Percentiles rank a stretch among this genome's conserved stretches.
phyloP scores from a whole-genome alignment of 2,797 vertebrate genomes.

The Semaprochilodus insignis region DNA sequence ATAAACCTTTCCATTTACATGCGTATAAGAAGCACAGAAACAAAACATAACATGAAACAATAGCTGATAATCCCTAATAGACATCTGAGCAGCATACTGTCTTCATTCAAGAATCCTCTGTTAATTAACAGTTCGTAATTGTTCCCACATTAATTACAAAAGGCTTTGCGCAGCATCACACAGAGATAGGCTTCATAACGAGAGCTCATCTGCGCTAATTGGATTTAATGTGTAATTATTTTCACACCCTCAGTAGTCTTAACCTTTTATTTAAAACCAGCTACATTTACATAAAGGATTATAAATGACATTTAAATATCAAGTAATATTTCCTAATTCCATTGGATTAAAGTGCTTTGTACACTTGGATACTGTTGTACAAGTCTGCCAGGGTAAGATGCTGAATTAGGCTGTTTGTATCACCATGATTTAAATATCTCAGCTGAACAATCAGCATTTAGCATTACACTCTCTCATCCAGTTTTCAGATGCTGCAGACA shows the following conservation, averaged over 20 bases:
- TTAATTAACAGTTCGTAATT: constrained; percentile 65
- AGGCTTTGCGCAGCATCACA: constrained; percentile 57
- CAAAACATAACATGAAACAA: not conserved
- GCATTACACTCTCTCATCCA: not conserved
- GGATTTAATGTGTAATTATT: constrained; percentile 69
- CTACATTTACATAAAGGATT: constrained; percentile 70
- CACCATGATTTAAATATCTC: not conserved
- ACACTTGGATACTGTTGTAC: constrained; percentile 1
- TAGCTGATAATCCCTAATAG: constrained; percentile 17
- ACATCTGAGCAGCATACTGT: constrained; percentile 26
- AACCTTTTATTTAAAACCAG: constrained; percentile 75
- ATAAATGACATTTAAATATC: constrained; percentile 57
- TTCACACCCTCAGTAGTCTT: constrained; percentile 70
- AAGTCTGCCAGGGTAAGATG: constrained; percentile 1
- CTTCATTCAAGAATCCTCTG: constrained; percentile 50
- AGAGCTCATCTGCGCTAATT: constrained; percentile 63
- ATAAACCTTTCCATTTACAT: not conserved
- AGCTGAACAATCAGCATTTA: not conserved
- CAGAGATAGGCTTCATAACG: constrained; percentile 60
- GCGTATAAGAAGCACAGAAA: constrained; percentile 2
- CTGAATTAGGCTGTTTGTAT: not conserved
- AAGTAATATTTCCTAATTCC: constrained; percentile 28
- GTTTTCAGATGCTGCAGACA: not conserved
- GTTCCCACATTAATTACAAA: constrained; percentile 64
- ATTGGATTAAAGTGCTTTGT: constrained; percentile 15